Evolutionary conservation across 2,113 vertebrate genomes (phyloP).

Genomic region (Channa argus): DNA sequence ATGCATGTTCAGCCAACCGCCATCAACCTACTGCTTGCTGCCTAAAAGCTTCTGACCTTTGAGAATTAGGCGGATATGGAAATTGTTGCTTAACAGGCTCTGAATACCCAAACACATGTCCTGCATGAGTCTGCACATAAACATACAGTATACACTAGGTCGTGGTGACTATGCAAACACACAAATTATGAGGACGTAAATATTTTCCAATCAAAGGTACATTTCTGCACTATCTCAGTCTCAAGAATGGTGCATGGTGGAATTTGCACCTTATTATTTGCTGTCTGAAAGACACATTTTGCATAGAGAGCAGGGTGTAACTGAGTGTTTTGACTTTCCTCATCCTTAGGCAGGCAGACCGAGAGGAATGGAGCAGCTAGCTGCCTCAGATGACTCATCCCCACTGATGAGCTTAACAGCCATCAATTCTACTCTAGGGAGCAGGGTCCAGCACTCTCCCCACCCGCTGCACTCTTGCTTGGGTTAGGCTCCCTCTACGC

Average conservation of each 20-base stretch:
- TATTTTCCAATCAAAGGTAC: conserved; percentile 1
- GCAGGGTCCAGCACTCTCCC: conserved; percentile 57
- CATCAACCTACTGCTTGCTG: conserved; percentile 68
- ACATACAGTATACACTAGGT: conserved; percentile 4
- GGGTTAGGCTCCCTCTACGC: conserved; percentile 72
- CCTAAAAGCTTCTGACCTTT: conserved; percentile 75
- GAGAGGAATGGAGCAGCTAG: conserved; percentile 68
- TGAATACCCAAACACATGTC: conserved; percentile 21
- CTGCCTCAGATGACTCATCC: conserved; percentile 82
- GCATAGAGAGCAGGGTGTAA: conserved; percentile 55
- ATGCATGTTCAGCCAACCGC: conserved; percentile 72
- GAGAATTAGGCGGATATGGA: conserved; percentile 72
- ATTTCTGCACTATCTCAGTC: conserved; percentile 4
- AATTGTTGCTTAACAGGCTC: conserved; percentile 65
- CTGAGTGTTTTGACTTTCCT: conserved; percentile 58
- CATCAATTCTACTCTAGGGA: conserved; percentile 81
- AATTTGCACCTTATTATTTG: conserved; percentile 14
- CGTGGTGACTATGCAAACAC: conserved; percentile 42
- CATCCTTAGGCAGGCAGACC: conserved; percentile 59
- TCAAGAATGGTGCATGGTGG: not conserved
- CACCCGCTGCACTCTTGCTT: conserved; percentile 59
- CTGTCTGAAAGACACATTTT: conserved; percentile 30
- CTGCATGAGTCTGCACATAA: conserved; percentile 15
- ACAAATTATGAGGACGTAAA: not conserved
- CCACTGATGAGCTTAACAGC: conserved; percentile 84